phyloP scores from a whole-genome alignment of 2,888 invertebrate genomes.

The Drosophila flavopinicola region DNA sequence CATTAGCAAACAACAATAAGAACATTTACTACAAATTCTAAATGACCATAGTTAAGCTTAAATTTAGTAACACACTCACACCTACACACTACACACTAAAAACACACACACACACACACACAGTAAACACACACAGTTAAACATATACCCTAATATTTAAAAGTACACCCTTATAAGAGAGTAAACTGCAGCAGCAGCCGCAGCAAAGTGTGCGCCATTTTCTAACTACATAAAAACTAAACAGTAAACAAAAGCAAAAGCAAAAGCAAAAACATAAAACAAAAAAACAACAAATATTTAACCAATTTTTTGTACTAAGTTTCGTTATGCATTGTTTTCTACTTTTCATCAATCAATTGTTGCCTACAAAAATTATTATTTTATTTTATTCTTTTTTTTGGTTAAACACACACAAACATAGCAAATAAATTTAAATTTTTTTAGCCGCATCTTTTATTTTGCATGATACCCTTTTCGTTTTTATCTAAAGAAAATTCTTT shows the following conservation, averaged over 20 bases:
- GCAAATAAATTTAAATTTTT: constrained; percentile 34
- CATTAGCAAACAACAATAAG: constrained; percentile 60
- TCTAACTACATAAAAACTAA: constrained; percentile 60
- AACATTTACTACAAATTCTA: constrained; percentile 74
- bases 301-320: constrained; percentile 48
- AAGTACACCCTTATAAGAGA: constrained; percentile 40
- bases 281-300: constrained; percentile 36
- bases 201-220: constrained; percentile 71
- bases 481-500: constrained; percentile 30
- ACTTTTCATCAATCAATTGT: constrained; percentile 32
- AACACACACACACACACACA: constrained; percentile 38
- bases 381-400: constrained; percentile 28
- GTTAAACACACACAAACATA: constrained; percentile 69
- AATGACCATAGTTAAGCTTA: constrained; percentile 78
- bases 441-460: constrained; percentile 43
- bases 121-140: constrained; percentile 33
- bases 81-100: no score
- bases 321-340: constrained; percentile 47
- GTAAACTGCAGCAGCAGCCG: constrained; percentile 53
- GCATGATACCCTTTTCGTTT: constrained; percentile 37
- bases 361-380: constrained; percentile 34
- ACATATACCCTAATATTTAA: constrained; percentile 50
- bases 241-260: no score
- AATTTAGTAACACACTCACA: constrained; percentile 65
- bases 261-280: no score